These are phyloP conservation scores for Phenganax marumi DNA, from an alignment of 92 coral and sea anemone species.

Conservation along the genomic window DNA sequence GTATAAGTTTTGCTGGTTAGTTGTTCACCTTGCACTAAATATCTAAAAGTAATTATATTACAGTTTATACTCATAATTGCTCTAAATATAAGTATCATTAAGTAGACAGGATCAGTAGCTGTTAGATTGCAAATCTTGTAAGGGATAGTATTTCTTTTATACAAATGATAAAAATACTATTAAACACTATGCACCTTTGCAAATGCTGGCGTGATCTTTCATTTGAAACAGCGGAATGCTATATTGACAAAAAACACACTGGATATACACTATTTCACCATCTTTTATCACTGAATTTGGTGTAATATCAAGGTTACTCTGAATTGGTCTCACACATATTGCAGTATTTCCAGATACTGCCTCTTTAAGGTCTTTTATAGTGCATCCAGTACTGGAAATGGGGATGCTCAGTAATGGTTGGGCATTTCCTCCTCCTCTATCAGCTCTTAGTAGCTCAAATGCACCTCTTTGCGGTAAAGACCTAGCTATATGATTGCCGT, in stretches of 20 bases:
- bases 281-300: background rate
- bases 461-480: constrained; percentile 49
- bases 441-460: constrained; percentile 62
- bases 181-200: background rate
- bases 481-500: no score
- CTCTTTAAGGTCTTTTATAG: constrained; percentile 1
- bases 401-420: constrained; percentile 24
- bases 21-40: no score
- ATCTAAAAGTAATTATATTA: no score
- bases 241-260: constrained; percentile 21
- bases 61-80: no score
- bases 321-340: constrained; percentile 26
- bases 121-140: no score
- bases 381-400: background rate
- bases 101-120: no score
- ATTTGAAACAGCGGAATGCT: background rate
- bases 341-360: constrained; percentile 23
- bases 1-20: no score
- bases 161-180: no score
- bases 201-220: background rate
- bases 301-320: constrained; percentile 22
- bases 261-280: constrained; percentile 22
- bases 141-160: no score
- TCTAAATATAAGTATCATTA: no score
- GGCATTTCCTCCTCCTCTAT: constrained; percentile 52